Evolutionary conservation across 2,797 vertebrate genomes (phyloP).

Genomic region (Pipistrellus pipistrellus): DNA sequence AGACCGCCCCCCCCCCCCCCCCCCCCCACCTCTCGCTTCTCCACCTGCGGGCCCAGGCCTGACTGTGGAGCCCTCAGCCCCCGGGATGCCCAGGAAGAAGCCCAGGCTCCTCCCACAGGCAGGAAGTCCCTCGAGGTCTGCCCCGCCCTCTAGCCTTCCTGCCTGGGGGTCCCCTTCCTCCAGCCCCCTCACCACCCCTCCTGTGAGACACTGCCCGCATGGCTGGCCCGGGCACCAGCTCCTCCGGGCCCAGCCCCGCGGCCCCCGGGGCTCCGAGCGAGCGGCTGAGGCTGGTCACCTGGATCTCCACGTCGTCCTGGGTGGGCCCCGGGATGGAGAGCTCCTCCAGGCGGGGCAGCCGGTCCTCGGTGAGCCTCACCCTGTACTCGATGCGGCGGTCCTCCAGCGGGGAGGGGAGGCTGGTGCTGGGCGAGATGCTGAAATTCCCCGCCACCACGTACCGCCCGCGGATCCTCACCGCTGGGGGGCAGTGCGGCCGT

Average conservation of each 20-base stretch:
- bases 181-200: not conserved
- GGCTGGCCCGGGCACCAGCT: not conserved
- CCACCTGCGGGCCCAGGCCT: accelerated
- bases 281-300: slow-evolving; percentile 87
- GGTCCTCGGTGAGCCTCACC: slow-evolving; percentile 92
- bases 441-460: slow-evolving; percentile 93
- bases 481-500: slow-evolving; percentile 81
- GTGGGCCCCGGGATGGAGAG: slow-evolving; percentile 91
- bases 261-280: too few species aligned
- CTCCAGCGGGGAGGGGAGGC: slow-evolving; percentile 93
- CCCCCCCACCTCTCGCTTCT: accelerated
- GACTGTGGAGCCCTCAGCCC: not conserved
- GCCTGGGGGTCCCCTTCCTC: not conserved
- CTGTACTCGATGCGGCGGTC: slow-evolving; percentile 91
- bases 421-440: slow-evolving; percentile 90
- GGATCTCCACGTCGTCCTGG: slow-evolving; percentile 91
- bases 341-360: slow-evolving; percentile 93
- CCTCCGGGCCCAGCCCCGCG: not conserved
- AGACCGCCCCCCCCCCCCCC: too few species aligned
- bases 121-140: not conserved
- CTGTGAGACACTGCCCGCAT: accelerated
- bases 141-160: not conserved
- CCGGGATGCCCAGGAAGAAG: not conserved
- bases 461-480: slow-evolving; percentile 89
- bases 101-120: accelerated